Conservation (phyloP, 2,113 vertebrate species). For the Aplodontia rufa region DNA sequence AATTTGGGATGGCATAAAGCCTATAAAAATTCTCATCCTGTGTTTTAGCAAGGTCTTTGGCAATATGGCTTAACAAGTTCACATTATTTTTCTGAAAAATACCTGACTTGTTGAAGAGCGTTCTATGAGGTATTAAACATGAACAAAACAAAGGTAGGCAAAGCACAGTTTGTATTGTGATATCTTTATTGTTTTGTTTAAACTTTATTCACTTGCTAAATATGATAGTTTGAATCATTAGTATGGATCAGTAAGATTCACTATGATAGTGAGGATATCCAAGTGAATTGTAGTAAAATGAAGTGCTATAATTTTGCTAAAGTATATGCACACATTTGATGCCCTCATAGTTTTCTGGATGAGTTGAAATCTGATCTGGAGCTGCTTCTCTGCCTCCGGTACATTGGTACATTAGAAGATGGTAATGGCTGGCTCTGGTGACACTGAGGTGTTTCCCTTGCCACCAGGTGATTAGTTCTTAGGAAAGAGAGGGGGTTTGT, state of each 20-base stretch:
- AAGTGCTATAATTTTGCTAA: slow-evolving; percentile 32
- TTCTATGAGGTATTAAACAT: slow-evolving; percentile 17
- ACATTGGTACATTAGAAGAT: neutral
- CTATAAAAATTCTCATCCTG: neutral
- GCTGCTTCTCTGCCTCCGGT: neutral
- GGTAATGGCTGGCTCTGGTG: neutral
- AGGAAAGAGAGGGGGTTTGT: neutral
- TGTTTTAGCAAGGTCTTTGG: neutral
- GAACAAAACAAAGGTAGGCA: neutral
- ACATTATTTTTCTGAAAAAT: slow-evolving; percentile 27
- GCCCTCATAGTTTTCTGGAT: neutral
- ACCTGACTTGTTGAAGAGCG: neutral
- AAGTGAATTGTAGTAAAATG: neutral
- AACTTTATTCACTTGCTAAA: neutral
- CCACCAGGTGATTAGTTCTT: neutral
- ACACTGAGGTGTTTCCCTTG: neutral
- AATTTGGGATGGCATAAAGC: neutral
- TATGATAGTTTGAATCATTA: neutral
- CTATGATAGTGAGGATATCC: neutral
- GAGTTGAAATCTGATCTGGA: neutral
- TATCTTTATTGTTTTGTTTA: slow-evolving; percentile 13
- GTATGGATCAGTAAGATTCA: neutral
- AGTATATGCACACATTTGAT: neutral
- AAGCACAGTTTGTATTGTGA: neutral
- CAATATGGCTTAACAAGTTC: neutral